These are phyloP conservation scores for Dendrophyllia cribrosa DNA, from an alignment of 64 coral and sea anemone species.

Conservation along the genomic window DNA sequence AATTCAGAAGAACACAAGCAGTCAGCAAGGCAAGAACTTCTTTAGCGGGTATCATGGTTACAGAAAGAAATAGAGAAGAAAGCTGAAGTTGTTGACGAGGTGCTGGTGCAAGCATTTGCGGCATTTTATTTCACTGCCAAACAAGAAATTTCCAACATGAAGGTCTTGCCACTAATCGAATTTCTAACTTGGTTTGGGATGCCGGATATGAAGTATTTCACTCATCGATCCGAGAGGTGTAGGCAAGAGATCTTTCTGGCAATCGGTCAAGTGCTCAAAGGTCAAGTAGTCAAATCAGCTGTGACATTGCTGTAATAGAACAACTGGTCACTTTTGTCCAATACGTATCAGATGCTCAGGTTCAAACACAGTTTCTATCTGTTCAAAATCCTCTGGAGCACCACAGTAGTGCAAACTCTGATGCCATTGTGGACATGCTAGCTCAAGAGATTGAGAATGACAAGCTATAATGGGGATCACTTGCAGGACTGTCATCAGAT, in stretches of 20 bases:
- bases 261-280: not conserved
- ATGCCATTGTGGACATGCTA: slow-evolving; percentile 14
- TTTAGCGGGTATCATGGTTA: not conserved
- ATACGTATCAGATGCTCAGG: not conserved
- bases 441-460: not conserved
- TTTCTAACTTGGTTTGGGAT: slow-evolving; percentile 10
- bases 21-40: slow-evolving; percentile 8
- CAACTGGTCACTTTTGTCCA: slow-evolving; percentile 15
- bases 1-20: slow-evolving; percentile 22
- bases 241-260: slow-evolving; percentile 38
- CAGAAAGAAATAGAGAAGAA: slow-evolving; percentile 22
- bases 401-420: slow-evolving; percentile 2
- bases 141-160: slow-evolving; percentile 23
- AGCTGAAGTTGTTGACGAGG: slow-evolving; percentile 35
- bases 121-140: slow-evolving; percentile 33
- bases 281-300: slow-evolving; percentile 4
- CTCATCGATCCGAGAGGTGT: slow-evolving; percentile 15
- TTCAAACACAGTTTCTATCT: slow-evolving; percentile 21
- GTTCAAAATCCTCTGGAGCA: slow-evolving; percentile 13
- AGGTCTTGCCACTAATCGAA: slow-evolving; percentile 30
- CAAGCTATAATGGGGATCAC: not conserved
- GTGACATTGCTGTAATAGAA: slow-evolving; percentile 1
- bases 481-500: not conserved
- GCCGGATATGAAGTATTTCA: slow-evolving; percentile 9
- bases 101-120: slow-evolving; percentile 17